A percentile compares a stretch with the other conserved stretches of the same genome.
Conservation (phyloP, 2,113 vertebrate species). For the Hippocampus mohnikei region DNA sequence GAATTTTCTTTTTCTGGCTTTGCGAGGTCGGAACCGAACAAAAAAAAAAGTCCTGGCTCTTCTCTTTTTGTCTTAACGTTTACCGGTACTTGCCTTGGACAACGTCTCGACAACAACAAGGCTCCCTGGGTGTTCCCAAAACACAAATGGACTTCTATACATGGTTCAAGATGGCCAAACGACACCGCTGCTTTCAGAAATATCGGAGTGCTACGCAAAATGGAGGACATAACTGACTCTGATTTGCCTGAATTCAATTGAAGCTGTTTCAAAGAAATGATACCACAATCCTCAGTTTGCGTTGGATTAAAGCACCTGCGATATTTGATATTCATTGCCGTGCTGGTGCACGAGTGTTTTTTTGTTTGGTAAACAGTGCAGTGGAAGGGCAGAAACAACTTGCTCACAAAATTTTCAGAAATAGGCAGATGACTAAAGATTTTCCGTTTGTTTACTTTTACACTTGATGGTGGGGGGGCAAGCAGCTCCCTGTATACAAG, state of each 20-base stretch:
- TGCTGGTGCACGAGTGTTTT: background rate
- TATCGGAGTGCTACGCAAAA: background rate
- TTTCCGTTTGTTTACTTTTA: too few relatives aligned
- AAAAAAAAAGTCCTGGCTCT: slow-evolving; percentile 10
- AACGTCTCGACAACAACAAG: background rate
- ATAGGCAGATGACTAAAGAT: too few relatives aligned
- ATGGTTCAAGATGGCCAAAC: background rate
- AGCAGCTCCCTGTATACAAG: too few relatives aligned
- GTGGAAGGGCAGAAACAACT: background rate
- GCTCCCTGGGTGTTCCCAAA: slow-evolving; percentile 6
- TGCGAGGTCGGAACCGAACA: background rate
- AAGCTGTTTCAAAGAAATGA: background rate
- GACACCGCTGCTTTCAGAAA: background rate
- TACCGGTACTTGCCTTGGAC: background rate
- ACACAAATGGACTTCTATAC: slow-evolving; percentile 12
- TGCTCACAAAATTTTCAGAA: too few relatives aligned
- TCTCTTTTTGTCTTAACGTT: background rate
- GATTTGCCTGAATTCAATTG: slow-evolving; percentile 19
- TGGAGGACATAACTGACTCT: slow-evolving; percentile 4
- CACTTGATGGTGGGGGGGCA: too few relatives aligned
- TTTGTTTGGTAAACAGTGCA: background rate
- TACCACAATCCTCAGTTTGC: slow-evolving; percentile 1
- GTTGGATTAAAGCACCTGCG: slow-evolving; percentile 34
- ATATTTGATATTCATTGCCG: slow-evolving; percentile 2
- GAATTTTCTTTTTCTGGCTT: slow-evolving; percentile 18